Conservation (phyloP, 2,797 vertebrate genomes). For the Rhinichthys osculus region DNA sequence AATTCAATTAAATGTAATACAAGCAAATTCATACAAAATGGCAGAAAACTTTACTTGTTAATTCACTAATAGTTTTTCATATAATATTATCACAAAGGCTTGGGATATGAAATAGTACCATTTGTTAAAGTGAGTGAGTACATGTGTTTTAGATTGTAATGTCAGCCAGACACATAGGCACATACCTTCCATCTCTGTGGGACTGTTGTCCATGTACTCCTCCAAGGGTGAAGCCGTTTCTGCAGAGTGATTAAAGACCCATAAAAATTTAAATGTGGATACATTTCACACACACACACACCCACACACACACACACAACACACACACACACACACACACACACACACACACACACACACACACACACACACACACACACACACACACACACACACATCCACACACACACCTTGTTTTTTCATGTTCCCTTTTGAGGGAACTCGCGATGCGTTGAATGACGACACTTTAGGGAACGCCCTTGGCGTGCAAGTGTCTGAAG, state of each 20-base stretch:
- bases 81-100: neutral
- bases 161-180: neutral
- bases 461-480: too few relatives aligned
- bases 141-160: neutral
- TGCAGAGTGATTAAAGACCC: constrained; percentile 1
- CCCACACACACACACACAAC: neutral
- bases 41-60: neutral
- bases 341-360: neutral
- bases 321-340: neutral
- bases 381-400: too few relatives aligned
- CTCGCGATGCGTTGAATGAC: too few relatives aligned
- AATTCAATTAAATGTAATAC: neutral
- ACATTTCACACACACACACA: neutral
- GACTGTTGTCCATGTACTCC: constrained; percentile 29
- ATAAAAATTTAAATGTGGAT: neutral
- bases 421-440: too few relatives aligned
- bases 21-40: neutral
- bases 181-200: constrained; percentile 29
- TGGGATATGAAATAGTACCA: neutral
- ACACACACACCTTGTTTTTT: neutral
- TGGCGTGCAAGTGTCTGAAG: too few relatives aligned
- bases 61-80: neutral
- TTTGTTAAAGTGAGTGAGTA: neutral
- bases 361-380: neutral
- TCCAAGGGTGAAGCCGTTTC: constrained; percentile 44